These are phyloP conservation scores for Etheostoma cragini DNA, from an alignment of 2,113 vertebrate genomes.

Conservation along the genomic window DNA sequence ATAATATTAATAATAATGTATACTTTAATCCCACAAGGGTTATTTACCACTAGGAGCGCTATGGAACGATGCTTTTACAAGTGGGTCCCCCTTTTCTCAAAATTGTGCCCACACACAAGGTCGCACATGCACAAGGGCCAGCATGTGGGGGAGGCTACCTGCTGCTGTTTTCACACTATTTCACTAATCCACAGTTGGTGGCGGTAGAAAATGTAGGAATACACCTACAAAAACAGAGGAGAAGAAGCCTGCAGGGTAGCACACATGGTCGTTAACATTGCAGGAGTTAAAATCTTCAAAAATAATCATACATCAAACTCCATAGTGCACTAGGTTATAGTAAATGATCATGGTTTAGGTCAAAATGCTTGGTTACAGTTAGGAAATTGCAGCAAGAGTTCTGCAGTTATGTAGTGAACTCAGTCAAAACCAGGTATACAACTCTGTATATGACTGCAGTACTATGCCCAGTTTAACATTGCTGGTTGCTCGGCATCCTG, in stretches of 20 bases:
- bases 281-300: background rate
- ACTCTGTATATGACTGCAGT: background rate
- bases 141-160: background rate
- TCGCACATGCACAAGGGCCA: background rate
- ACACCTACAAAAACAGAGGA: background rate
- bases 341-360: background rate
- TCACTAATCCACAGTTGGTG: background rate
- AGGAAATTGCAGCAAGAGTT: no score
- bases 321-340: background rate
- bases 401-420: no score
- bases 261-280: background rate
- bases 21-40: no score
- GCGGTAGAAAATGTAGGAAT: background rate
- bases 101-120: background rate
- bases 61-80: background rate
- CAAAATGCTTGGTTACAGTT: background rate
- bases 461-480: background rate
- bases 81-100: background rate
- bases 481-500: slow-evolving; percentile 29
- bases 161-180: background rate
- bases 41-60: no score
- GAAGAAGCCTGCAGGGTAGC: background rate
- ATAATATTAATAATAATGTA: no score
- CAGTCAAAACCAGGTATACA: no score
- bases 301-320: no score